A percentile compares a stretch with the other conserved stretches of the same genome.
Evolutionary conservation across 2,113 vertebrate species (phyloP).

Genomic region (Serilophus lunatus): DNA sequence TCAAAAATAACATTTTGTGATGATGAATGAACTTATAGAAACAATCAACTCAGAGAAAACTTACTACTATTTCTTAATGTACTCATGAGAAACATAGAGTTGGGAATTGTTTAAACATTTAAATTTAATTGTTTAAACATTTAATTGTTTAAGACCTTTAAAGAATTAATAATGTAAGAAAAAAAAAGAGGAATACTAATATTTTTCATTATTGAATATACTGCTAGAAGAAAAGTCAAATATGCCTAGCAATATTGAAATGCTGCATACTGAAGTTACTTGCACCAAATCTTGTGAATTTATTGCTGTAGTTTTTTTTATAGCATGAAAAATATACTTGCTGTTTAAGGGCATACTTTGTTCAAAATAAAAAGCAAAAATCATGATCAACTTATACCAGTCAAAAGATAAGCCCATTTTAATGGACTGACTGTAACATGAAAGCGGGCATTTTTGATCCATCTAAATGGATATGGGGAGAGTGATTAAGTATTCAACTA

Average conservation of each 20-base stretch:
- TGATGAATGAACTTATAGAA: background rate
- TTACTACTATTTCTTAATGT: background rate
- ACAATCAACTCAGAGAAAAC: background rate
- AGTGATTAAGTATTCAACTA: background rate
- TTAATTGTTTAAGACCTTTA: background rate
- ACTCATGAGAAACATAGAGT: background rate
- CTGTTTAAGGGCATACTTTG: background rate
- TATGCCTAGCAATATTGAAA: background rate
- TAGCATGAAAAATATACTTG: background rate
- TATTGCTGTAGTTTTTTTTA: background rate
- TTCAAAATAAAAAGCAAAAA: background rate
- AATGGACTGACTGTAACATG: background rate
- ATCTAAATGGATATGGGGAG: background rate
- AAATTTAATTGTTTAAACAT: too few relatives aligned
- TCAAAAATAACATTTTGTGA: background rate
- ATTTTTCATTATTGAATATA: background rate
- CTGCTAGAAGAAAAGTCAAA: background rate
- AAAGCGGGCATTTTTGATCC: background rate
- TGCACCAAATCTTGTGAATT: background rate
- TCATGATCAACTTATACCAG: background rate
- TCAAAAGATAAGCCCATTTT: background rate
- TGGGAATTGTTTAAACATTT: background rate
- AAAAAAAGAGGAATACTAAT: background rate
- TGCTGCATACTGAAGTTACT: rapidly evolving
- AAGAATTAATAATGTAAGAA: background rate